A percentile compares a stretch with the other conserved stretches of the same genome.
Evolutionary conservation across 2,113 vertebrate genomes (phyloP).

Genomic region (Cricetomys ansorgei): DNA sequence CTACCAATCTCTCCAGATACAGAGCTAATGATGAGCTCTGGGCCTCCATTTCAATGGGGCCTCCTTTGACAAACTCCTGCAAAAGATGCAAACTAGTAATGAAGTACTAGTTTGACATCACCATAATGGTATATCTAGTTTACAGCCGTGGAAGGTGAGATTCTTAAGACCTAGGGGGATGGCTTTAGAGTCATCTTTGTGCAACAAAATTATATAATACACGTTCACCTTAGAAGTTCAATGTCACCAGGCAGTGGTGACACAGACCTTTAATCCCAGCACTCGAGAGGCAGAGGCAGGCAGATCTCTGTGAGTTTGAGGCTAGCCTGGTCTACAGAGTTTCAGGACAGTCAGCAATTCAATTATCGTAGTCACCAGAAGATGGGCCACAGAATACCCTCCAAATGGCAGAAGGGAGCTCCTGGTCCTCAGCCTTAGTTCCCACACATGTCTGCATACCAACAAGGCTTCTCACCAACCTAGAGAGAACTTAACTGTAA

Average conservation of each 20-base stretch:
- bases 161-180: background rate
- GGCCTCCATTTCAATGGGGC: background rate
- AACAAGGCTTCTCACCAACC: background rate
- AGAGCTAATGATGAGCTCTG: rapidly evolving
- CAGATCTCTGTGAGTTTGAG: too few species aligned
- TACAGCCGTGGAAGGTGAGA: background rate
- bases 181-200: background rate
- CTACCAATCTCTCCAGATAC: background rate
- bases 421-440: background rate
- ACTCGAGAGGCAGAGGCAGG: too few species aligned
- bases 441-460: background rate
- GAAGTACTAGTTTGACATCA: background rate
- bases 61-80: background rate
- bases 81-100: background rate
- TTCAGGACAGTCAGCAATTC: too few species aligned
- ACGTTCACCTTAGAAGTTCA: conserved; percentile 23
- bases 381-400: background rate
- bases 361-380: background rate
- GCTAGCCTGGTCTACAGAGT: too few species aligned
- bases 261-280: too few species aligned
- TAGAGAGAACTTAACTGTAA: background rate
- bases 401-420: background rate
- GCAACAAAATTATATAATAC: background rate
- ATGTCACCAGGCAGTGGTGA: too few species aligned
- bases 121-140: background rate